Conservation (phyloP, 2,888 invertebrate genomes). For the Ophioninae sp. region DNA sequence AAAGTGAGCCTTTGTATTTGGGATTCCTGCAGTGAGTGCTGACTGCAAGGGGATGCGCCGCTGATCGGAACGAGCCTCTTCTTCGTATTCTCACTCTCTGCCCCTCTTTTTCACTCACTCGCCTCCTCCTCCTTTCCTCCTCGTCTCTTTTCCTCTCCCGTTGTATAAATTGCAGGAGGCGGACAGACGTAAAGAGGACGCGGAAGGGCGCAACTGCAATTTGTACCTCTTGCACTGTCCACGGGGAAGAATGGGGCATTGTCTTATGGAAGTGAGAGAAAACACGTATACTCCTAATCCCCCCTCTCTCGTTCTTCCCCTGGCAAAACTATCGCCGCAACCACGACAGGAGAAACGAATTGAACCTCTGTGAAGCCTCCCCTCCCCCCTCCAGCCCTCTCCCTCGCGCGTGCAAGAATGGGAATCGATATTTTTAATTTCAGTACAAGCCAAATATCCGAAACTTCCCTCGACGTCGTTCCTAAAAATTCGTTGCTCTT, state of each 20-base stretch:
- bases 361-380: conserved; percentile 78
- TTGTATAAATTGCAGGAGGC: conserved; percentile 61
- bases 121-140: conserved; percentile 53
- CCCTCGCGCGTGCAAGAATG: conserved; percentile 73
- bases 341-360: conserved; percentile 76
- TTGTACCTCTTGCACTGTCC: conserved; percentile 81
- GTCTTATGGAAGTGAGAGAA: conserved; percentile 77
- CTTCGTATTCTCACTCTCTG: conserved; percentile 15
- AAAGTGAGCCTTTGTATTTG: conserved; percentile 80
- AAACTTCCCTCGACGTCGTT: conserved; percentile 58
- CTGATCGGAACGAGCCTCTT: conserved; percentile 60
- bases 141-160: conserved; percentile 37
- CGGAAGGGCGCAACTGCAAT: conserved; percentile 77
- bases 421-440: conserved; percentile 81
- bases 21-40: conserved; percentile 66
- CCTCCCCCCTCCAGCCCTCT: conserved; percentile 65
- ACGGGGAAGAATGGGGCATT: conserved; percentile 80
- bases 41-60: conserved; percentile 56
- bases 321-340: conserved; percentile 8
- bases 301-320: background rate
- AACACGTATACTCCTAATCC: conserved; percentile 37
- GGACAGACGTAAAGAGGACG: conserved; percentile 64
- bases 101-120: too few species aligned
- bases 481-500: conserved; percentile 9
- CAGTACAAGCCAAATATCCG: conserved; percentile 80